A percentile compares a stretch with the other conserved stretches of the same genome.
Conservation (phyloP, 2,888 invertebrate species). For the Andrena trimmerana region DNA sequence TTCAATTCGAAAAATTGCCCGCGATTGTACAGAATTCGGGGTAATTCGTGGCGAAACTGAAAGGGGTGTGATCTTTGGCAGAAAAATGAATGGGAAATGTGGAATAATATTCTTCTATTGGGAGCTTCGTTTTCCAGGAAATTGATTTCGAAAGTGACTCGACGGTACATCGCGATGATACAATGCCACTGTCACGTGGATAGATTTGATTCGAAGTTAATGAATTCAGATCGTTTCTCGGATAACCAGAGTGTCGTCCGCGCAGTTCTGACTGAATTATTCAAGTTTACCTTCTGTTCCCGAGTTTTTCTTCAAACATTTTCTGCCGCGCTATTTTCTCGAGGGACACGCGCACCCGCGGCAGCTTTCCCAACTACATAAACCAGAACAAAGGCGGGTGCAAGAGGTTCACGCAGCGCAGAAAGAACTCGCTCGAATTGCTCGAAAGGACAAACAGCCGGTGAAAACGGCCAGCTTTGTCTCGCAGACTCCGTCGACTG, state of each 20-base stretch:
- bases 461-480: constrained; percentile 44
- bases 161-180: too few species aligned
- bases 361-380: constrained; percentile 8
- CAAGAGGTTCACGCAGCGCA: constrained; percentile 41
- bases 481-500: constrained; percentile 19
- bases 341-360: constrained; percentile 17
- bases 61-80: neutral
- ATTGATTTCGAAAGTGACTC: too few species aligned
- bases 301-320: constrained; percentile 1
- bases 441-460: constrained; percentile 46
- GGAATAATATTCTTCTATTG: too few species aligned
- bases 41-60: neutral
- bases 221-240: neutral
- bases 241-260: constrained; percentile 7
- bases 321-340: constrained; percentile 21
- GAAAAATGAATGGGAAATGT: neutral
- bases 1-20: neutral
- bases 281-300: neutral
- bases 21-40: neutral
- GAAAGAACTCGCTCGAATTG: constrained; percentile 51
- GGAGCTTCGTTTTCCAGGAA: too few species aligned
- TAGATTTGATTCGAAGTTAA: neutral
- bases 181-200: too few species aligned
- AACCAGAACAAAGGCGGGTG: constrained; percentile 19
- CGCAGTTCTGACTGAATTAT: neutral